phyloP scores from a whole-genome alignment of 2,888 invertebrate species.

The Rhagium mordax region DNA sequence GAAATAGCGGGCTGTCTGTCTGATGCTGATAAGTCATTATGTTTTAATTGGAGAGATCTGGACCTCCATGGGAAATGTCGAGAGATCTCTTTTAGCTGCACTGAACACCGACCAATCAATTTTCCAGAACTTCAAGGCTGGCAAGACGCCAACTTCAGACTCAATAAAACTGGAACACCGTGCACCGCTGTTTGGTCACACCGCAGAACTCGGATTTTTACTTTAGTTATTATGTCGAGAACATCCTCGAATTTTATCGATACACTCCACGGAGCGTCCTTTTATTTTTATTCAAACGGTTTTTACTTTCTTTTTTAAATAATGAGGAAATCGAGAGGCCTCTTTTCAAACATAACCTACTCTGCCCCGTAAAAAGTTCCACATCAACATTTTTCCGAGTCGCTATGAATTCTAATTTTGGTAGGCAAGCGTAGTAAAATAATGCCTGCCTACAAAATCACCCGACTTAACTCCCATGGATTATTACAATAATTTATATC shows the following conservation, averaged over 20 bases:
- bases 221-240: constrained; percentile 11
- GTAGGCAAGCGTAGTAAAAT: too few relatives aligned
- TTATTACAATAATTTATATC: too few relatives aligned
- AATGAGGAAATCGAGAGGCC: too few relatives aligned
- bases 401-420: too few relatives aligned
- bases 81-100: constrained; percentile 42
- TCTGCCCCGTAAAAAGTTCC: too few relatives aligned
- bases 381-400: too few relatives aligned
- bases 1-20: constrained; percentile 45
- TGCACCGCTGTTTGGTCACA: background rate
- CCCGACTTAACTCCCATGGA: too few relatives aligned
- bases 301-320: background rate
- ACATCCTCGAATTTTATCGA: constrained; percentile 7
- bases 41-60: constrained; percentile 49
- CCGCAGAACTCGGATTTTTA: constrained; percentile 3
- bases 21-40: constrained; percentile 50
- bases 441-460: too few relatives aligned
- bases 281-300: background rate
- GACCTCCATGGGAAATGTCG: constrained; percentile 40
- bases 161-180: constrained; percentile 36
- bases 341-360: too few relatives aligned
- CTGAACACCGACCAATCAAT: constrained; percentile 36
- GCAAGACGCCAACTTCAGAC: constrained; percentile 34
- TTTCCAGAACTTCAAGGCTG: constrained; percentile 34
- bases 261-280: background rate